Conservation (phyloP, 2,888 invertebrate species). For the Eupithecia centaureata region DNA sequence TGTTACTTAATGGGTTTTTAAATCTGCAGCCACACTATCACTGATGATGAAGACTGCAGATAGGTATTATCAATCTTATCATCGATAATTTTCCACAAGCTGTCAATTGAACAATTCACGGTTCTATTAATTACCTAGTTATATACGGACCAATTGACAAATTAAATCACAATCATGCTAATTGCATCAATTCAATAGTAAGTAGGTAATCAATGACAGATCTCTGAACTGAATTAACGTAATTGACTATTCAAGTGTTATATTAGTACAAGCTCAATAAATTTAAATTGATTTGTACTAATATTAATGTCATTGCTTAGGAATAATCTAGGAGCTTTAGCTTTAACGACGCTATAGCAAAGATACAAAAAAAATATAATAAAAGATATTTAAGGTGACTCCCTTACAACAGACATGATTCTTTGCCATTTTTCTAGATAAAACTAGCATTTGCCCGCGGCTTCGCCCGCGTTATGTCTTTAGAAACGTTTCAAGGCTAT, state of each 20-base stretch:
- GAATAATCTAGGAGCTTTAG: neutral
- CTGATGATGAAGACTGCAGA: neutral
- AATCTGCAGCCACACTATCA: neutral
- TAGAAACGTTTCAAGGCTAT: too few relatives aligned
- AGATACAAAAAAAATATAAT: too few relatives aligned
- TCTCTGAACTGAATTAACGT: conserved; percentile 15
- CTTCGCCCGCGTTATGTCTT: too few relatives aligned
- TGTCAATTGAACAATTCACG: neutral
- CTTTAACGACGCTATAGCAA: neutral
- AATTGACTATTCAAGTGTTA: conserved; percentile 21
- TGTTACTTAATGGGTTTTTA: neutral
- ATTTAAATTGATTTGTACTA: neutral
- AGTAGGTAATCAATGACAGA: conserved; percentile 3
- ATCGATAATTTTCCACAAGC: neutral
- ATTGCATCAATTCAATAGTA: conserved; percentile 15
- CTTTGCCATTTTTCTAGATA: too few relatives aligned
- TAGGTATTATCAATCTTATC: neutral
- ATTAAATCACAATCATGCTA: conserved; percentile 10
- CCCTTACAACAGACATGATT: too few relatives aligned
- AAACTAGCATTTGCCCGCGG: too few relatives aligned
- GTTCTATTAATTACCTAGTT: neutral
- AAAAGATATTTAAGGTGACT: too few relatives aligned
- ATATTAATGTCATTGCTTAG: neutral
- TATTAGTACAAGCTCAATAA: neutral
- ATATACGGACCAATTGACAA: conserved; percentile 6